Base-by-base conservation (phyloP, 2,888 invertebrate species). In the Incurvaria masculella region DNA sequence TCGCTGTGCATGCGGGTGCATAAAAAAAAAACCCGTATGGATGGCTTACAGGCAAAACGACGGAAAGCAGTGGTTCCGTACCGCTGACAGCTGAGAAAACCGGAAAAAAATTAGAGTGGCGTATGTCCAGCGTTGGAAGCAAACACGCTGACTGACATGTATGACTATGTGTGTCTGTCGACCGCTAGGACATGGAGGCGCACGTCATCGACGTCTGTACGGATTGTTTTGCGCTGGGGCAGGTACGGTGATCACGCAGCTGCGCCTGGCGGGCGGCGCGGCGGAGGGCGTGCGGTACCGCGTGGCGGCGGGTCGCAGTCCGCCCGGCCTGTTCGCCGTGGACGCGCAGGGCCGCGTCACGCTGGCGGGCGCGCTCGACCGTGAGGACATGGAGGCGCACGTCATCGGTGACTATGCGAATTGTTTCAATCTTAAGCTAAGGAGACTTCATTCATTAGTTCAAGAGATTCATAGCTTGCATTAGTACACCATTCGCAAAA, bases 311-410 rank as follows among this genome's bases (percentile, higher is more conserved):
- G 39, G 21, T 1, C 72, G 75, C 19, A 80, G 82, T 52, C 83
- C 81, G 51, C 79, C 78, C 49, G 83, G 81, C 21, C 80, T 85
- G 54, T 94, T 94, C 68, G 75, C 82, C 17, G 76, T 93, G 38
- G 89, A 91, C 61, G 74, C 81, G 21, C 79, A 80, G 52, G 92
- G 91, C 18, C 88, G 90, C 51, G 79, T 94, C n/a, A 81, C 85
- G 47, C 72, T 94, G 17, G 82, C 87, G 10, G 84, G 84, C 50
- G 83, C 86, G 33, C 78, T 94, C 38, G 91, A 94, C 69, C 83
- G 92, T 51, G 94, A 94, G 70, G 61, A 76, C 1, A 80, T 81
- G 51, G 82, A 86, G 50, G 81, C 82, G 1, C 88, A 92, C 65
- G 64, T 86, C 47, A 84, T 94, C 53, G 89, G 88, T 51, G 10